A percentile compares a stretch with the other conserved stretches of the same genome.
phyloP scores from a whole-genome alignment of 2,113 vertebrate genomes.

The Parus major region DNA sequence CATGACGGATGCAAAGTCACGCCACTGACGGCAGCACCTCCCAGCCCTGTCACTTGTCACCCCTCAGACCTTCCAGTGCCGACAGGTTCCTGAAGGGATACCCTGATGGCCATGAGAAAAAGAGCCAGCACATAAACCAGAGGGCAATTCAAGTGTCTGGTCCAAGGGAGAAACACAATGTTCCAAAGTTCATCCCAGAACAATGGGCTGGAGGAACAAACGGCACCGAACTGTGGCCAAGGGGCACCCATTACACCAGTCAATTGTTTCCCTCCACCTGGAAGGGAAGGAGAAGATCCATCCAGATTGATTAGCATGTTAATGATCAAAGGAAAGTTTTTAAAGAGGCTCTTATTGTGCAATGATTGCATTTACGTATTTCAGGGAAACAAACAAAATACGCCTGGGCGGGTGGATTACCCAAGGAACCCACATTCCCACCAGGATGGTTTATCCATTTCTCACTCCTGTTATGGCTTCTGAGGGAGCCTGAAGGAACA shows the following conservation, averaged over 20 bases:
- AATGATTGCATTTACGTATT: slow-evolving; percentile 48
- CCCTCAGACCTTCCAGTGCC: not conserved
- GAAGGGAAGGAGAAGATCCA: slow-evolving; percentile 60
- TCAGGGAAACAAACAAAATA: slow-evolving; percentile 31
- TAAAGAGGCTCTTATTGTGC: slow-evolving; percentile 25
- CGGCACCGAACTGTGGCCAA: not conserved
- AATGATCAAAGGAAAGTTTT: slow-evolving; percentile 45
- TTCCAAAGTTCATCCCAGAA: slow-evolving; percentile 61
- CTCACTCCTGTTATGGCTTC: not conserved
- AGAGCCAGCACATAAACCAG: not conserved
- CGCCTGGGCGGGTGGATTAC: not conserved
- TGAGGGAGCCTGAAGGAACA: not conserved
- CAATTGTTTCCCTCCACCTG: slow-evolving; percentile 61
- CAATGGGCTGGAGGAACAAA: slow-evolving; percentile 48
- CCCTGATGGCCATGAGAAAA: not conserved
- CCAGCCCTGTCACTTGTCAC: not conserved
- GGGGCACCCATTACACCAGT: slow-evolving; percentile 20
- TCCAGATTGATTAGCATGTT: slow-evolving; percentile 45
- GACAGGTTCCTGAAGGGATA: slow-evolving; percentile 5
- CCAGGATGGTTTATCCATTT: not conserved
- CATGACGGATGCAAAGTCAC: not conserved
- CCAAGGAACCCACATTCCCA: not conserved
- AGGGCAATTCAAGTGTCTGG: slow-evolving; percentile 16
- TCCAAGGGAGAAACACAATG: slow-evolving; percentile 42
- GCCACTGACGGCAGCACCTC: not conserved